Conservation (phyloP, 1,140 invertebrate species). For the Euura lappo region DNA sequence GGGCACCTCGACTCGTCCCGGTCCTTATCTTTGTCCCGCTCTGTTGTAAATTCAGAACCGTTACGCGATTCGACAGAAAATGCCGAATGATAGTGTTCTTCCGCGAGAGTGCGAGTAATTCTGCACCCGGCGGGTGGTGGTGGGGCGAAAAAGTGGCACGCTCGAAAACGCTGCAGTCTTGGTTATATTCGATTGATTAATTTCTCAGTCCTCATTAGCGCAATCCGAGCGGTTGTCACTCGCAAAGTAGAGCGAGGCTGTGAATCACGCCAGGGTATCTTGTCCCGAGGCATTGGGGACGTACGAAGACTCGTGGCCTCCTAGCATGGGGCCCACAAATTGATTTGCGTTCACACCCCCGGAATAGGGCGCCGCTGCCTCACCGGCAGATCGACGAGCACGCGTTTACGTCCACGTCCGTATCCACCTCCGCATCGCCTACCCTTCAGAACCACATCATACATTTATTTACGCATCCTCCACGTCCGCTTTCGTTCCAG, state of each 20-base stretch:
- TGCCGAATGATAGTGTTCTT: too few species aligned
- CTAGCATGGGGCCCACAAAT: conserved; percentile 51
- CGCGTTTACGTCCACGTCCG: conserved; percentile 15
- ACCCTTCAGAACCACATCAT: conserved; percentile 59
- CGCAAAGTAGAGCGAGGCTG: conserved; percentile 9
- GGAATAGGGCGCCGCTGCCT: conserved; percentile 32
- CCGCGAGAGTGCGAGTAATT: too few species aligned
- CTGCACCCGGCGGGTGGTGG: too few species aligned
- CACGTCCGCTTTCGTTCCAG: conserved; percentile 35
- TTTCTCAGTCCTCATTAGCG: conserved; percentile 32
- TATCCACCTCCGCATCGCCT: conserved; percentile 33
- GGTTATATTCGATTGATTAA: not conserved
- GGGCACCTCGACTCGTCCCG: conserved; percentile 24
- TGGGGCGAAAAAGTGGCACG: too few species aligned
- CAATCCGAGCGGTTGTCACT: conserved; percentile 35
- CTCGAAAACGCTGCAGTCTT: too few species aligned
- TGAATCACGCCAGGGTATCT: conserved; percentile 36
- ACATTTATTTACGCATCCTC: conserved; percentile 59
- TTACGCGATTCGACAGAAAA: too few species aligned
- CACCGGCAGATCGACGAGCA: conserved; percentile 19
- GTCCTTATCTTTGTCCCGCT: conserved; percentile 14
- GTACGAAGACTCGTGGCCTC: conserved; percentile 39
- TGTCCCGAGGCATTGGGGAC: conserved; percentile 49
- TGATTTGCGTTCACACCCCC: conserved; percentile 63
- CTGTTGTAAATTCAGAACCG: too few species aligned